Evolutionary conservation across 2,113 vertebrate species (phyloP), one percentile per base, ranked within the genome.

Genomic region (cattle (Bos taurus)): DNA sequence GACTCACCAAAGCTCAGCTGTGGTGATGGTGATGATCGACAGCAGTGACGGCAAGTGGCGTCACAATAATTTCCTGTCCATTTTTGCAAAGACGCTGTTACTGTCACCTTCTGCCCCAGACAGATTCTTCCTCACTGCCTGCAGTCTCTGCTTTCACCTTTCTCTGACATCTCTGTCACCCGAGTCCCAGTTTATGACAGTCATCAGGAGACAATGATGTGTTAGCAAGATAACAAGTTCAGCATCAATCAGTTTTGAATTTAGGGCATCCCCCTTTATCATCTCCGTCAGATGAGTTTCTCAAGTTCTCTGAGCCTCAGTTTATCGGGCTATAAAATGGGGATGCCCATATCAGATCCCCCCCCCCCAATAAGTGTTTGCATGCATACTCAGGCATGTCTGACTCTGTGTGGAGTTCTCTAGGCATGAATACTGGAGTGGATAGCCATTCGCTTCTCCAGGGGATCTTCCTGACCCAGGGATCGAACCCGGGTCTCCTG

Each of bases 141-240:
- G 33, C 2, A 0, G 1, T 25, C 15, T 19, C 87, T 28, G 30
- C 5, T 6, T 56, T n/a, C 14, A 0, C 7, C 43, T 30, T 82
- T 48, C 54, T 56, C 36, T 71, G 67, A 57, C 14, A 0, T 21
- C 33, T 54, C 30, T 26, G 3, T 30, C 6, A 7, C 56, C 21
- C 6, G 0, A 82, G n/a, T 6, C 17, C 56, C 33, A 6, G 26
- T 52, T 83, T 25, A 23, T 15, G 11, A 54, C 11, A 15, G 3
- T 52, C 71, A 62, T 57, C 28, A 26, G 48, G 30, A 80, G 50
- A 52, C 7, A 46, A 3, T 30, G 54, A 30, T 13, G 0, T 85
- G 40, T 17, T 52, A 56, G 46, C 28, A 48, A 77, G 59, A 62
- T 26, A 59, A 50, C 11, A 52, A 30, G 54, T 52, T 33, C 23